Evolutionary conservation across 2,888 invertebrate genomes (phyloP), one percentile per base, ranked within the genome.

Genomic region (Rhingia rostrata): DNA sequence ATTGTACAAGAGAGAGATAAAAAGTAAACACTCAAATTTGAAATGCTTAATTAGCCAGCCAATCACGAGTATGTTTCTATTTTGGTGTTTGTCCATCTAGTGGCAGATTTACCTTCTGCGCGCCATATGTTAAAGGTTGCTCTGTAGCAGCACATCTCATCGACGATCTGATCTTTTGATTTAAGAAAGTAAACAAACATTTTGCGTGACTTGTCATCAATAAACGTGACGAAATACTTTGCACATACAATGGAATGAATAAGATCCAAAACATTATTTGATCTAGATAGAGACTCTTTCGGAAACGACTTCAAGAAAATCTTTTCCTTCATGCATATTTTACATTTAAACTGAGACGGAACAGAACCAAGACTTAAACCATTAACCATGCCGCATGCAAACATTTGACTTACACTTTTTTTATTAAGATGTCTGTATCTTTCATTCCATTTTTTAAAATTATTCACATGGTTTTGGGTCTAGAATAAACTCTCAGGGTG

Each of bases 161-260:
- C 32, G 32, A 85, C 73, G 0, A 78, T 69, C 51, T 83, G 67
- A 49, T 67, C 47, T 56, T 82, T 86, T 0, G 70, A n/a, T 41
- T 86, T 86, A 4, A 87, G 6, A 58, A 84, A 86, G 63, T 80
- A 83, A 4, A 85, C 60, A 45, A 69, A 75, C 0, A 83, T 61
- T 33, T 56, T 63, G 4, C 86, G 58, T 2, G 84, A 84, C 0
- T 67, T 60, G 12, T 86, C 86, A 32, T 87, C 86, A 10, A 87
- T 85, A 41, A 86, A 84, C 0, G 80, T 82, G 0, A 78, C 45
- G 30, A 87, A 87, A 58, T 86, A 87, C n/a, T 67, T 61, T 14
- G 84, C 61, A 22, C 70, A 86, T 6, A 86, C 67, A 67, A 86
- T 77, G 3, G 74, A 72, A 51, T 87, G 84, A 4, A 87, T 49